Conservation (phyloP, 30 jellyfish, hydroid and myxozoan genomes). For the Nemopilema nomurai region DNA sequence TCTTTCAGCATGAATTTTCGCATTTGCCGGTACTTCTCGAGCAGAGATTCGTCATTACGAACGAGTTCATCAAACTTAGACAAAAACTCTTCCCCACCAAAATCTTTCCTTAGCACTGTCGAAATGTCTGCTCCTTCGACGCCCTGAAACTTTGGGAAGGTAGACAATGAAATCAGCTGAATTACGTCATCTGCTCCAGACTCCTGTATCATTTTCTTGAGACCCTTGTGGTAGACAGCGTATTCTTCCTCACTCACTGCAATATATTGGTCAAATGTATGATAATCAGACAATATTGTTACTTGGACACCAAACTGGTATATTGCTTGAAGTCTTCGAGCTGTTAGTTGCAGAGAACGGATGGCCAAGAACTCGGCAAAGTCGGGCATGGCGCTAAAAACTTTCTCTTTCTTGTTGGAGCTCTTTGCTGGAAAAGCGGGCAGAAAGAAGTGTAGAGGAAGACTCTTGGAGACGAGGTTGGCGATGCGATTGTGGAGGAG, state of each 20-base stretch:
- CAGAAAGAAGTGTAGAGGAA: slow-evolving; percentile 43
- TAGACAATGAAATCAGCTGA: slow-evolving; percentile 28
- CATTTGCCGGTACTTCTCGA: slow-evolving; percentile 31
- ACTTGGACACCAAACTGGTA: slow-evolving; percentile 44
- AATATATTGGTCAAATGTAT: slow-evolving; percentile 58
- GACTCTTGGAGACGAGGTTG: not conserved
- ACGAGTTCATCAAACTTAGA: slow-evolving; percentile 11
- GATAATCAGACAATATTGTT: slow-evolving; percentile 55
- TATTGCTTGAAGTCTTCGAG: slow-evolving; percentile 58
- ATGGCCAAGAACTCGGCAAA: slow-evolving; percentile 49
- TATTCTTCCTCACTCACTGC: slow-evolving; percentile 47
- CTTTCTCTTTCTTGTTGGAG: slow-evolving; percentile 38
- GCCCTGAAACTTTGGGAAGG: slow-evolving; percentile 37
- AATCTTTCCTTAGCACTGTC: not conserved
- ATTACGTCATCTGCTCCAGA: slow-evolving; percentile 58
- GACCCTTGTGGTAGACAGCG: slow-evolving; percentile 31
- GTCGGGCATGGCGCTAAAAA: slow-evolving; percentile 41
- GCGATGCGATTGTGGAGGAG: slow-evolving; percentile 13
- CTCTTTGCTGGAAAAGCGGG: slow-evolving; percentile 67
- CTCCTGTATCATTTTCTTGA: slow-evolving; percentile 23
- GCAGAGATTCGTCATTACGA: slow-evolving; percentile 2
- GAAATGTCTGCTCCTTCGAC: slow-evolving; percentile 12
- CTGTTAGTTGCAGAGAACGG: slow-evolving; percentile 22
- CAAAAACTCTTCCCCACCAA: slow-evolving; percentile 25
- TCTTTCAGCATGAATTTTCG: slow-evolving; percentile 46